phyloP scores from a whole-genome alignment of 1,140 invertebrate species.

The Drosophila melanogaster region Release_6_plus_ISO1_MT NT_037436.4:14308001-14308500 shows the following conservation, averaged over 20 bases:
- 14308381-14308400: slow-evolving; percentile 36
- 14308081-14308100: not conserved
- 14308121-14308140: slow-evolving; percentile 21
- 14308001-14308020: not conserved
- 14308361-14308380: slow-evolving; percentile 49
- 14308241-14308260: slow-evolving; percentile 32
- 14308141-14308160: slow-evolving; percentile 4
- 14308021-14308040: not conserved
- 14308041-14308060: not conserved
- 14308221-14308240: slow-evolving; percentile 35
- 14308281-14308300: slow-evolving; percentile 47
- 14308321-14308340: slow-evolving; percentile 72
- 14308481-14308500: slow-evolving; percentile 83
- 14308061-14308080: slow-evolving; percentile 2
- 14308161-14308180: slow-evolving; percentile 21
- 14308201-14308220: slow-evolving; percentile 37
- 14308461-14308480: slow-evolving; percentile 80
- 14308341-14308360: slow-evolving; percentile 53
- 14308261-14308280: slow-evolving; percentile 48
- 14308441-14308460: slow-evolving; percentile 36
- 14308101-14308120: slow-evolving; percentile 2
- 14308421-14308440: slow-evolving; percentile 6
- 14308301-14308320: slow-evolving; percentile 58
- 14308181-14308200: slow-evolving; percentile 19
- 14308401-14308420: slow-evolving; percentile 35